A percentile compares a stretch with the other conserved stretches of the same genome.
phyloP scores from a whole-genome alignment of 2,797 vertebrate genomes.

The Novumbra hubbsi region DNA sequence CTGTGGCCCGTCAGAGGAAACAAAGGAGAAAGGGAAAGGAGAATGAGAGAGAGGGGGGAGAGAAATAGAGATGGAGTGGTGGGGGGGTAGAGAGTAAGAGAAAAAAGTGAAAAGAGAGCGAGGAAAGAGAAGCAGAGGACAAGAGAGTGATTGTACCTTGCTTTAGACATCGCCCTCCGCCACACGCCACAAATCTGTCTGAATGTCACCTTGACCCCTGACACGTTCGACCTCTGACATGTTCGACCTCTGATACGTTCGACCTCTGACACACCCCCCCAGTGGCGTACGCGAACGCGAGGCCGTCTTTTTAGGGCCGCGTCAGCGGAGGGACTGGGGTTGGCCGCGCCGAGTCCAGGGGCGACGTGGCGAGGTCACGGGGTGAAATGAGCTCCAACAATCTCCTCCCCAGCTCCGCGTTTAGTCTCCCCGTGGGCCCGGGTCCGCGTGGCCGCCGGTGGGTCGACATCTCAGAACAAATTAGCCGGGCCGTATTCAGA shows the following conservation, averaged over 20 bases:
- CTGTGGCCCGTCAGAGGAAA: slow-evolving; percentile 56
- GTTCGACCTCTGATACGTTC: no score
- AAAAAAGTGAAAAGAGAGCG: no score
- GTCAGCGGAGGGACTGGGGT: background rate
- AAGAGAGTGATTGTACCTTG: no score
- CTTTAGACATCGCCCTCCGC: background rate
- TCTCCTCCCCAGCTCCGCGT: background rate
- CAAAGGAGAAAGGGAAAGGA: background rate
- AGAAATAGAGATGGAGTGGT: slow-evolving; percentile 23
- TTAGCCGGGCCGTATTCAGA: background rate
- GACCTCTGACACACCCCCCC: background rate
- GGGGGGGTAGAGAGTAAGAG: no score
- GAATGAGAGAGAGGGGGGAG: background rate
- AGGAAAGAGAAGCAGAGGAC: background rate
- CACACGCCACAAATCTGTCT: background rate
- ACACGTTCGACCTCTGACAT: background rate
- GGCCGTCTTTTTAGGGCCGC: background rate
- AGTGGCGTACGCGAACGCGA: background rate
- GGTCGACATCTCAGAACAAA: background rate
- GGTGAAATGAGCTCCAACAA: slow-evolving; percentile 37
- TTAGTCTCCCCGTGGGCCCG: background rate
- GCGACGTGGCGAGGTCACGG: slow-evolving; percentile 14
- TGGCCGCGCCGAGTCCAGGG: background rate
- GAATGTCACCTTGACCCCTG: background rate
- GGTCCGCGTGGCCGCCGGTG: background rate